Evolutionary conservation across 2,888 invertebrate genomes (phyloP).

Genomic region (Eupithecia exiguata): DNA sequence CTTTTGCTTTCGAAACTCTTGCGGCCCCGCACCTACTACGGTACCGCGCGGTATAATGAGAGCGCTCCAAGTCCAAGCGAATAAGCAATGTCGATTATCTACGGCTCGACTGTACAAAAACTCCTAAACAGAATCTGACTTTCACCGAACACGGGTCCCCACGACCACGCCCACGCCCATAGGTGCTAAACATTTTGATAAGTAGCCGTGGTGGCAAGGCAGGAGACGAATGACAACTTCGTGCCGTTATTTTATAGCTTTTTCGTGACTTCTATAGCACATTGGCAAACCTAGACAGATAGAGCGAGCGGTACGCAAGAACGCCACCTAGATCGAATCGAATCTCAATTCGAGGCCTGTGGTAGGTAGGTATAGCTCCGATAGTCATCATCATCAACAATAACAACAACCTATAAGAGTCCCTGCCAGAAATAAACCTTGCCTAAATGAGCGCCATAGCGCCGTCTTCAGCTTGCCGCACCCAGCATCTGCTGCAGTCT

Average conservation of each 20-base stretch:
- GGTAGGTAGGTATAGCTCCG: too few relatives aligned
- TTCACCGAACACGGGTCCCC: not conserved
- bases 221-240: conserved; percentile 39
- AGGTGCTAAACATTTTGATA: conserved; percentile 18
- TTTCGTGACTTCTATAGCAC: conserved; percentile 37
- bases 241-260: conserved; percentile 40
- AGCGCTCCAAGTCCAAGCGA: too few relatives aligned
- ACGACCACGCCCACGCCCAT: not conserved
- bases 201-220: conserved; percentile 26
- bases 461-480: too few relatives aligned
- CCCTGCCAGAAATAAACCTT: too few relatives aligned
- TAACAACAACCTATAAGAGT: too few relatives aligned
- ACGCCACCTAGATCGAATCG: not conserved
- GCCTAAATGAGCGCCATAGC: too few relatives aligned
- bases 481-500: too few relatives aligned
- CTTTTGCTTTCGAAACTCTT: too few relatives aligned
- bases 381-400: too few relatives aligned
- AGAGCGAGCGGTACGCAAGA: not conserved
- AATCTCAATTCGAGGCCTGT: not conserved
- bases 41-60: too few relatives aligned
- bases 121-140: not conserved
- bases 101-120: not conserved
- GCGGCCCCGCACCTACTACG: too few relatives aligned
- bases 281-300: not conserved
- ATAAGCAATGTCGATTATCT: not conserved